phyloP scores from a whole-genome alignment of 1,140 invertebrate species.

The Dreissena rostriformis region DNA sequence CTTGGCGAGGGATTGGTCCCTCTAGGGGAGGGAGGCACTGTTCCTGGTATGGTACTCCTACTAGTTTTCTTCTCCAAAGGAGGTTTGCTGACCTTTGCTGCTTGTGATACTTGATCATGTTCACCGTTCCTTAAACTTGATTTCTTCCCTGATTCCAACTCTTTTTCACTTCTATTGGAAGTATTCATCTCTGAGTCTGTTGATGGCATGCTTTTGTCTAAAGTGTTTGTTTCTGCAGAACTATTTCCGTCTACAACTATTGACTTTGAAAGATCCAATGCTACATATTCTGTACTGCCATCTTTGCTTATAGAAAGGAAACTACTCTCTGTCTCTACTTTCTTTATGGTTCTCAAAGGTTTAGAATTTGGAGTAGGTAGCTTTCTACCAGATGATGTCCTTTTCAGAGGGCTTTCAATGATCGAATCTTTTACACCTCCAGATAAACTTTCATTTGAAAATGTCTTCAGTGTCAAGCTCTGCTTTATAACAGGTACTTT shows the following conservation, averaged over 20 bases:
- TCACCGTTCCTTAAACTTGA: no score
- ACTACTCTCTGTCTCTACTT: constrained; percentile 35
- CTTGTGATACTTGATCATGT: neutral
- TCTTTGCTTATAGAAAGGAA: constrained; percentile 42
- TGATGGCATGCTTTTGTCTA: neutral
- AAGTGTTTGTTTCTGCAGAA: neutral
- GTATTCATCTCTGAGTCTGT: no score
- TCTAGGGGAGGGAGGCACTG: constrained; percentile 11
- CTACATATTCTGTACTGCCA: constrained; percentile 48
- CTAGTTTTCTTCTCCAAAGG: constrained; percentile 37
- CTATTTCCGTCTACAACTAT: neutral
- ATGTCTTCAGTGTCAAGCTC: constrained; percentile 40
- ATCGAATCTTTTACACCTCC: neutral
- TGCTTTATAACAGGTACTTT: constrained; percentile 16
- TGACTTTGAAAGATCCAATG: constrained; percentile 17
- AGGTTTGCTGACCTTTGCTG: constrained; percentile 17
- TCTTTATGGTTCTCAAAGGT: constrained; percentile 15
- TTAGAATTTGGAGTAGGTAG: constrained; percentile 15
- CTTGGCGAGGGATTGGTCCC: constrained; percentile 9
- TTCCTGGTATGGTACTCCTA: neutral
- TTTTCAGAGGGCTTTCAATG: constrained; percentile 18
- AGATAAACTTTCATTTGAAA: constrained; percentile 47
- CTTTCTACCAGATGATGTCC: constrained; percentile 46
- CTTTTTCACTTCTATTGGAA: no score
- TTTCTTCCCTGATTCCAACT: no score